Evolutionary conservation across 2,888 invertebrate species (phyloP), one percentile per base, ranked within the genome.

Genomic region (Archaeoteleia sp.): DNA sequence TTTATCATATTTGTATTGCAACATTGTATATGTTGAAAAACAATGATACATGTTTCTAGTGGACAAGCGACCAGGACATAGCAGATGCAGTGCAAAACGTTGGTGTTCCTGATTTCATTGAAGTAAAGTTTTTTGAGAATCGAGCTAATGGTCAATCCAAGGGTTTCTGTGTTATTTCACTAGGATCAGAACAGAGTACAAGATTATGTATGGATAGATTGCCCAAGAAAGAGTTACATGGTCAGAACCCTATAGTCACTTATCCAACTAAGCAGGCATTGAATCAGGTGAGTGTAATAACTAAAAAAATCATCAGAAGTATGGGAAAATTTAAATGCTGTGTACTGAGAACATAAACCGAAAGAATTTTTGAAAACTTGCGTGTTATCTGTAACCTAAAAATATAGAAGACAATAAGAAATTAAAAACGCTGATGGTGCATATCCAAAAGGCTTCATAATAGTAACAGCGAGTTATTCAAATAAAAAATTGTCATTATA

Each of bases 71-170:
- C 87, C 95, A 95, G 87, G 97, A 98, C 83, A 93, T 98, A 73
- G 92, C 94, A 45, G 95, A 96, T 87, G 93, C 93, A n/a, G 90
- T 98, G 66, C 90, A 91, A 48, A 92, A 93, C 74, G 89, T 95
- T 76, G 98, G 98, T 40, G 94, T 98, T 3, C 90, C 89, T 54
- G 98, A 99, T 87, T 93, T 99, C 81, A 90, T 97, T 79, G 99
- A 99, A 85, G 97, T 99, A 27, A 98, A 98, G 87, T 99, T 99
- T 87, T 98, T 98, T 87, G 99, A 99, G 87, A 99, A 99, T 88
- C 91, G 98, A 79, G 94, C 97, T 25, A 98, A 98, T 88, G 98
- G 98, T 15, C 98, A 98, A 86, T 97, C 97, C 0, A 98, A 98
- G 88, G 97, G 99, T 20, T 99, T 98, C 87, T 98, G 98, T 84